A percentile compares a stretch with the other conserved stretches of the same genome.
These are phyloP conservation scores for Dynastes grantii DNA, from an alignment of 2,888 invertebrate genomes.

Conservation along the genomic window DNA sequence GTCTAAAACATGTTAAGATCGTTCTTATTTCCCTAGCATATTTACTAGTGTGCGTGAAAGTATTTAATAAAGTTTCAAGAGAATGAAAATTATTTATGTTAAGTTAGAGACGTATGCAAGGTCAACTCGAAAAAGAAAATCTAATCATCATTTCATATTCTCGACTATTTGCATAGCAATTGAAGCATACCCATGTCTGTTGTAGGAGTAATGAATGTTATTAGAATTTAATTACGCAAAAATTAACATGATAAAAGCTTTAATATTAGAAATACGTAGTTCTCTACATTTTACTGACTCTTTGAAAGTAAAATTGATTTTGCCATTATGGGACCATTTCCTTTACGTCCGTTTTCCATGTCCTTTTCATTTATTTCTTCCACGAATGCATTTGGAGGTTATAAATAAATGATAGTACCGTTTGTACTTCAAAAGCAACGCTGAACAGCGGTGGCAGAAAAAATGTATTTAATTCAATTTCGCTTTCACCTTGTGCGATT, in stretches of 20 bases:
- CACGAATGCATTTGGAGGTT: no score
- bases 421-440: no score
- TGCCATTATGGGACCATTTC: constrained; percentile 7
- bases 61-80: neutral
- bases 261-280: constrained; percentile 2
- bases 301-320: neutral
- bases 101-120: neutral
- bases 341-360: neutral
- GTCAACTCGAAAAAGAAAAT: neutral
- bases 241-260: constrained; percentile 12
- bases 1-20: neutral
- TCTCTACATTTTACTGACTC: constrained; percentile 4
- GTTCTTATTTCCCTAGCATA: neutral
- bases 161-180: neutral
- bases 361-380: no score
- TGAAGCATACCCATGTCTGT: neutral
- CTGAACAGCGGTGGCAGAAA: no score
- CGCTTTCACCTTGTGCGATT: no score
- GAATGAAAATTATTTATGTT: constrained; percentile 5
- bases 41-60: neutral
- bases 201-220: neutral
- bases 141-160: neutral
- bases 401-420: no score
- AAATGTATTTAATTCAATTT: no score
- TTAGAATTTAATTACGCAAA: constrained; percentile 11